Conservation (phyloP, 2,113 vertebrate species). For the Microtus pennsylvanicus region DNA sequence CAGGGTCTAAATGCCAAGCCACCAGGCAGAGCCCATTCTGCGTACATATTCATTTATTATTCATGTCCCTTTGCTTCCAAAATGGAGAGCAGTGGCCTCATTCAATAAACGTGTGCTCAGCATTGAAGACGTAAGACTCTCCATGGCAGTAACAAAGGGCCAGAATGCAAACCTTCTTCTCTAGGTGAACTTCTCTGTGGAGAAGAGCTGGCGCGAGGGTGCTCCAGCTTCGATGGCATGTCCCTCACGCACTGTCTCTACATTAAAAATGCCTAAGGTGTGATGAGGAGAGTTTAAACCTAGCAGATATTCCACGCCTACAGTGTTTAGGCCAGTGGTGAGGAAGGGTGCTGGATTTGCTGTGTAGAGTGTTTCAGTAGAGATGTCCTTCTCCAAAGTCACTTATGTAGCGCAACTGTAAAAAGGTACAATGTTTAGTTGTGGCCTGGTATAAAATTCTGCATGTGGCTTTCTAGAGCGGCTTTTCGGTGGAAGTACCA, state of each 20-base stretch:
- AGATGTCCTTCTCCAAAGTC: constrained; percentile 16
- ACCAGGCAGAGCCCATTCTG: not conserved
- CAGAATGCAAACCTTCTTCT: not conserved
- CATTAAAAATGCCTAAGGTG: not conserved
- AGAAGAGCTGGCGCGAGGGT: not conserved
- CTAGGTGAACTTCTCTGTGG: not conserved
- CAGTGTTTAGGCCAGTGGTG: not conserved
- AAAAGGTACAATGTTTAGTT: not conserved
- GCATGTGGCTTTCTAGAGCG: not conserved
- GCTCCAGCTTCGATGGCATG: not conserved
- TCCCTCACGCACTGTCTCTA: not conserved
- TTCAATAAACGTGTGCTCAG: constrained; percentile 26
- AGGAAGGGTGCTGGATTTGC: not conserved
- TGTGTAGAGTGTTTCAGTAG: not conserved
- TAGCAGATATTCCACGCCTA: not conserved
- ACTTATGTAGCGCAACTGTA: not conserved
- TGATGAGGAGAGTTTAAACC: constrained; percentile 41
- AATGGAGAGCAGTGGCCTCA: constrained; percentile 29
- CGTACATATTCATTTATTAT: constrained; percentile 39
- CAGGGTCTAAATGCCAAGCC: not conserved
- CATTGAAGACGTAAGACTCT: not conserved
- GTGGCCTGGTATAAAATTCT: not conserved
- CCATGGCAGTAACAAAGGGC: not conserved
- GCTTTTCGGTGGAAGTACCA: constrained; percentile 25
- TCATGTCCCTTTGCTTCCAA: constrained; percentile 41